Evolutionary conservation across 2,113 vertebrate genomes (phyloP).

Genomic region (Elaphurus davidianus): DNA sequence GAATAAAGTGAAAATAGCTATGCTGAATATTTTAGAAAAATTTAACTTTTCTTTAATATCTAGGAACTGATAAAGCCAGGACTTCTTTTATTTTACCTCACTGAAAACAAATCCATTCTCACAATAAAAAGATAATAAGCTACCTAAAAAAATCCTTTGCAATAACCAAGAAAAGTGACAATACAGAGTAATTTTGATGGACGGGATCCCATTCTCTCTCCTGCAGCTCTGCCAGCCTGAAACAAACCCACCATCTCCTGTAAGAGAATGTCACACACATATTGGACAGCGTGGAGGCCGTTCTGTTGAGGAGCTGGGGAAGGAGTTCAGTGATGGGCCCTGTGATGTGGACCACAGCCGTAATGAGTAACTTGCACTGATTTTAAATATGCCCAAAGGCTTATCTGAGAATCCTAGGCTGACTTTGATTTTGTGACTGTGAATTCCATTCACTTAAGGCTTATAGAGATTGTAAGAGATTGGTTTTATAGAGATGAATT

Average conservation of each 20-base stretch:
- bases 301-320: background rate
- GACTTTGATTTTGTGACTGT: background rate
- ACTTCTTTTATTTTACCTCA: background rate
- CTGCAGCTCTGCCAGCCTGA: background rate
- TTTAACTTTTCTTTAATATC: background rate
- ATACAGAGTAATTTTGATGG: background rate
- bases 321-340: background rate
- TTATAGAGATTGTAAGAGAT: background rate
- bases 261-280: too few relatives aligned
- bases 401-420: background rate
- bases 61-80: background rate
- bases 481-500: slow-evolving; percentile 28
- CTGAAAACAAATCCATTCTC: background rate
- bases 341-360: too few relatives aligned
- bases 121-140: background rate
- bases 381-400: background rate
- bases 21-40: slow-evolving; percentile 5
- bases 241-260: background rate
- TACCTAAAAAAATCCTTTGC: background rate
- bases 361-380: background rate
- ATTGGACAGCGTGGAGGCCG: fast-evolving
- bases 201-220: background rate
- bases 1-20: slow-evolving; percentile 13
- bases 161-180: background rate
- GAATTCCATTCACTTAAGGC: background rate